Percentiles rank a stretch among this genome's conserved stretches.
These are phyloP conservation scores for Phalacrocorax aristotelis DNA, from an alignment of 2,113 vertebrate species.

Conservation along the genomic window DNA sequence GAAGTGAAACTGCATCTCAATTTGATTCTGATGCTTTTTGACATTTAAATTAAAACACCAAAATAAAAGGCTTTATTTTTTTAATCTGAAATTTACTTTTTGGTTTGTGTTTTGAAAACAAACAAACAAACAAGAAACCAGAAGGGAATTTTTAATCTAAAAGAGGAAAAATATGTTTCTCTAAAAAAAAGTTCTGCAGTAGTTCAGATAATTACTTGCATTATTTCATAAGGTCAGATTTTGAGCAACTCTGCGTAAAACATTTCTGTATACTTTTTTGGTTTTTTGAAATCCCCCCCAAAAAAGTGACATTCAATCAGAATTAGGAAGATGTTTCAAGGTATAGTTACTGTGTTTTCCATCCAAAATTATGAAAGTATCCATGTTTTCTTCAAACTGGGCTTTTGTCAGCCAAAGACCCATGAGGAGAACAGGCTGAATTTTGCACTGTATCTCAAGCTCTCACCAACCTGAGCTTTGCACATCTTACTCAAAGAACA, in stretches of 20 bases:
- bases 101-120: not conserved
- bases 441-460: not conserved
- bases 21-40: conserved; percentile 26
- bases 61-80: not conserved
- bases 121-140: not conserved
- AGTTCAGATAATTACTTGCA: not conserved
- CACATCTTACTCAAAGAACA: not conserved
- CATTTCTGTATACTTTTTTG: not conserved
- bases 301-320: fast-evolving
- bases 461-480: not conserved
- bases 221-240: not conserved
- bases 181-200: not conserved
- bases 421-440: not conserved
- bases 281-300: not conserved
- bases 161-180: not conserved
- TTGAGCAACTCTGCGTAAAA: not conserved
- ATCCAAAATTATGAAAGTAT: not conserved
- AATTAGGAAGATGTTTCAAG: not conserved
- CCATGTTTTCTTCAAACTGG: not conserved
- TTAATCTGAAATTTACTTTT: not conserved
- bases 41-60: not conserved
- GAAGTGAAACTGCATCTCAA: not conserved
- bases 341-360: not conserved
- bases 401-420: not conserved
- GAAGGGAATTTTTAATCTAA: not conserved